Evolutionary conservation across 2,797 vertebrate genomes (phyloP), one percentile per base, ranked within the genome.

Genomic region (Lutjanus argentimaculatus): DNA sequence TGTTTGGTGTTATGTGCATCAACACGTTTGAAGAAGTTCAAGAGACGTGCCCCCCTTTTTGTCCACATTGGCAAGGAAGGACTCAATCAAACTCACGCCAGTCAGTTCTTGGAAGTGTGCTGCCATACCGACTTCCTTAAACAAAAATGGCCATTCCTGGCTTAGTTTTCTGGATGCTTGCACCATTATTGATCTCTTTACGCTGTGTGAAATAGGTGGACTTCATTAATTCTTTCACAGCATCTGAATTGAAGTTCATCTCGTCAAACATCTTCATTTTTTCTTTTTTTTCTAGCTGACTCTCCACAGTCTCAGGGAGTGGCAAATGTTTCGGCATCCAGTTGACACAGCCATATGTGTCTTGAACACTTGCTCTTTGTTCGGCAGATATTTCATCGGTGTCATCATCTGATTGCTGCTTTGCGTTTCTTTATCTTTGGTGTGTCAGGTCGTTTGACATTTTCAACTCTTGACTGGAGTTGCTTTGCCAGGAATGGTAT

Each of bases 271-370:
- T 61, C 17, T 82, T 79, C 62, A 45, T 78, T 11, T 70, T 8
- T 64, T 46, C 52, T 84, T 86, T 78, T 74, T 85, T 84, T 8
- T 84, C 52, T 14, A 19, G 45, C 43, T 87, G 59, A 71, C 66
- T 87, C 25, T 79, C 84, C 14, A 55, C 30, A 40, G 90, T 91
- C 66, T 89, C 85, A 15, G 64, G 2, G 2, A 91, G 65, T 36
- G 83, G 87, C 79, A 88, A 19, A 77, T 51, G 12, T 58, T 87
- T 89, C 2, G 22, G 52, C 40, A 52, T 43, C 84, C 85, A 92
- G 48, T 57, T 90, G 13, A 87, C 7, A 61, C 84, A 90, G 43
- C 82, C 84, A 86, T 85, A 85, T 0, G 73, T 77, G 66, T 89
- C 84, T 80, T 84, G 86, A 83, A 85, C 73, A 58, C 25, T 62